Evolutionary conservation across 1,140 invertebrate genomes (phyloP).

Genomic region (Octopus sinensis): DNA sequence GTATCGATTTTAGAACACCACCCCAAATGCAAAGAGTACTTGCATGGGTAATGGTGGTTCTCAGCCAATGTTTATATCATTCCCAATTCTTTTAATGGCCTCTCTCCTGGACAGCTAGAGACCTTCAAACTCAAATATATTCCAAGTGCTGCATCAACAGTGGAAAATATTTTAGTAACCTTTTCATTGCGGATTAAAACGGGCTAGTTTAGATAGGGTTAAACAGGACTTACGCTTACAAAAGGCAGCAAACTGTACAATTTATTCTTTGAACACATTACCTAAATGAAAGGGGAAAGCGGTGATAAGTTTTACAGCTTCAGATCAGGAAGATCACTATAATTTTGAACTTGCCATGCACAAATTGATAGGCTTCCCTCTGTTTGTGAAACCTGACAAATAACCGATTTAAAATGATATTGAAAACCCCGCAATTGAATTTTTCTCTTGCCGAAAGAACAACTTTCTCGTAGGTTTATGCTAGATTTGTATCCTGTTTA

Average conservation of each 20-base stretch:
- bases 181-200: background rate
- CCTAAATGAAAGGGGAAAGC: background rate
- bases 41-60: background rate
- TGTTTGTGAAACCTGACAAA: background rate
- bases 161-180: background rate
- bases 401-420: slow-evolving; percentile 10
- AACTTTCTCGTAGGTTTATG: background rate
- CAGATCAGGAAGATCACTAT: background rate
- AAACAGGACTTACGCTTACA: background rate
- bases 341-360: background rate
- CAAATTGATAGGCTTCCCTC: background rate
- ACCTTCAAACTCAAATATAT: background rate
- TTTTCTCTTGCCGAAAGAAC: slow-evolving; percentile 6
- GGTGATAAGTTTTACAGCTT: background rate
- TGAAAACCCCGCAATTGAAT: background rate
- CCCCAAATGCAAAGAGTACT: too few species aligned
- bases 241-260: background rate
- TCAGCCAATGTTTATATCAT: background rate
- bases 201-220: background rate
- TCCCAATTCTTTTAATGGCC: background rate
- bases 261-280: background rate
- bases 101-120: background rate
- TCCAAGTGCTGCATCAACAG: background rate
- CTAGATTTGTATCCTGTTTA: background rate
- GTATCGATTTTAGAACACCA: too few species aligned